Percentiles rank a stretch among this genome's conserved stretches.
Conservation (phyloP, 2,888 invertebrate genomes). For the Liodrosophila aerea region DNA sequence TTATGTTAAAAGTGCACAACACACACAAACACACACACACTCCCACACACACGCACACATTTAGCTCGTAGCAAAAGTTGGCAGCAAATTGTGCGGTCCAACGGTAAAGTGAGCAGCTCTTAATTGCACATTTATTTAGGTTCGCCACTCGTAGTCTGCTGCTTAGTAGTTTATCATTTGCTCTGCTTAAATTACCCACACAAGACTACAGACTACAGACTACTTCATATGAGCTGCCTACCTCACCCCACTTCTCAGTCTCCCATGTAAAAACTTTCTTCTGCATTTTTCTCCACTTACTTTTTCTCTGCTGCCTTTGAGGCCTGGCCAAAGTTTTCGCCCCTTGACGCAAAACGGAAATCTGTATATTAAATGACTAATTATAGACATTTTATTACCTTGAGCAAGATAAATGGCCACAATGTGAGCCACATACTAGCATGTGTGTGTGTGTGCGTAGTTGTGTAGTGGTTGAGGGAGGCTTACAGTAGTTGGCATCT, state of each 20-base stretch:
- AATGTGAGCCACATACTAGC: conserved; percentile 40
- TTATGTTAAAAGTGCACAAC: conserved; percentile 73
- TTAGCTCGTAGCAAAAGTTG: conserved; percentile 55
- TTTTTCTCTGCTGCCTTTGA: conserved; percentile 28
- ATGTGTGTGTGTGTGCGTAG: conserved; percentile 1
- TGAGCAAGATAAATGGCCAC: conserved; percentile 76
- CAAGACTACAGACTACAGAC: conserved; percentile 14
- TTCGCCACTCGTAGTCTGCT: conserved; percentile 62
- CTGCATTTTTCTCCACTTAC: conserved; percentile 35
- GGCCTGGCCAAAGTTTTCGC: conserved; percentile 70
- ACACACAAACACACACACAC: conserved; percentile 29
- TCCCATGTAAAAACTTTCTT: conserved; percentile 61
- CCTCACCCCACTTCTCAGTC: conserved; percentile 6
- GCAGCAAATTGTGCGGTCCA: conserved; percentile 77
- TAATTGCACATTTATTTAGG: conserved; percentile 81
- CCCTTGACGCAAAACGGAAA: conserved; percentile 79
- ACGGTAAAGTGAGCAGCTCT: conserved; percentile 78
- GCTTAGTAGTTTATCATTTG: conserved; percentile 79
- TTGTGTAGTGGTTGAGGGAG: background rate
- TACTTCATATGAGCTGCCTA: conserved; percentile 38
- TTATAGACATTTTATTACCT: conserved; percentile 80
- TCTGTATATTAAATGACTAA: conserved; percentile 81
- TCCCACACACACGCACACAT: conserved; percentile 2
- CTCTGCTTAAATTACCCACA: conserved; percentile 71
- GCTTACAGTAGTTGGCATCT: conserved; percentile 29